Evolutionary conservation across 2,888 invertebrate genomes (phyloP).

Genomic region (Tribolium freemani): DNA sequence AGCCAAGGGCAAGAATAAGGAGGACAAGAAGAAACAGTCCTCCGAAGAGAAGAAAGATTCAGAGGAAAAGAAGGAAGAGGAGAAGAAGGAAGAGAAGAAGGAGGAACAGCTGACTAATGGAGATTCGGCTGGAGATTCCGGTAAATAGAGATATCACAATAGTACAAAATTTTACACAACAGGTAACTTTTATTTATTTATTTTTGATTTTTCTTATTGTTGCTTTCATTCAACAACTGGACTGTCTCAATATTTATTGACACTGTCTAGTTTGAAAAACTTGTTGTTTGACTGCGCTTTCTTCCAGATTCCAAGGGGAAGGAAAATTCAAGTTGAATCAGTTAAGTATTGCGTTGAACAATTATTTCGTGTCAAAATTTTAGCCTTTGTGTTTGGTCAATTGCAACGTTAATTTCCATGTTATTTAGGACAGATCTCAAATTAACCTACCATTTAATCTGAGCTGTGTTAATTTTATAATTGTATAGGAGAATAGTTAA

Average conservation of each 20-base stretch:
- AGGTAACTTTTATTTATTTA: slow-evolving; percentile 20
- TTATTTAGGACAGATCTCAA: slow-evolving; percentile 52
- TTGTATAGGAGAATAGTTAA: slow-evolving; percentile 48
- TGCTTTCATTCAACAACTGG: background rate
- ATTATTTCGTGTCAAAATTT: slow-evolving; percentile 35
- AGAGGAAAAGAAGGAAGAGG: slow-evolving; percentile 71
- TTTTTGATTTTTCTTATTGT: slow-evolving; percentile 9
- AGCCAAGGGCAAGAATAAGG: slow-evolving; percentile 80
- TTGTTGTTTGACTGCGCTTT: slow-evolving; percentile 9
- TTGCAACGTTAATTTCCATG: slow-evolving; percentile 33
- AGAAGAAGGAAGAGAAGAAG: slow-evolving; percentile 59
- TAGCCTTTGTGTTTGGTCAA: slow-evolving; percentile 35
- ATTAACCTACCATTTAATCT: slow-evolving; percentile 46
- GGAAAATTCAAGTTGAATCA: slow-evolving; percentile 75
- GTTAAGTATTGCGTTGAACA: slow-evolving; percentile 27
- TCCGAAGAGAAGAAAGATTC: slow-evolving; percentile 72
- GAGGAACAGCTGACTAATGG: slow-evolving; percentile 69
- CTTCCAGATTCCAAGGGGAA: slow-evolving; percentile 79
- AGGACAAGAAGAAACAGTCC: slow-evolving; percentile 80
- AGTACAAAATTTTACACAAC: slow-evolving; percentile 8
- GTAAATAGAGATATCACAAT: slow-evolving; percentile 56
- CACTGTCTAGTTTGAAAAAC: background rate
- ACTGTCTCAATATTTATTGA: background rate
- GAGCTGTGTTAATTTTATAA: slow-evolving; percentile 56
- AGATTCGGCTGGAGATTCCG: slow-evolving; percentile 70